A percentile compares a stretch with the other conserved stretches of the same genome.
Conservation (phyloP, 2,797 vertebrate species). For the Malurus leucopterus region DNA sequence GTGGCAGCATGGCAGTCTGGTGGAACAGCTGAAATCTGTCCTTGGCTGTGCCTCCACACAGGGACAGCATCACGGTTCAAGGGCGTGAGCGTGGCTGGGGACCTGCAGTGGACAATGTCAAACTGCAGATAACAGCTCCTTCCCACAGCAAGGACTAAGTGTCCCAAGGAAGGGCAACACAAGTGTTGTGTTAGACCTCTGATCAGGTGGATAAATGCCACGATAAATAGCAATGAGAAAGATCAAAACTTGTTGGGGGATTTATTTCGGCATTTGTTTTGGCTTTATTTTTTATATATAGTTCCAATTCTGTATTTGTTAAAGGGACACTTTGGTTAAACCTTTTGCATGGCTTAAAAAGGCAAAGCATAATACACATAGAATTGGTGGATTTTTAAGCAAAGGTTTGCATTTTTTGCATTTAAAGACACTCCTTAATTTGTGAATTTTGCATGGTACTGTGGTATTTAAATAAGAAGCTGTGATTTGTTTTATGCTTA, state of each 20-base stretch:
- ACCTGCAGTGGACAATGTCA: neutral
- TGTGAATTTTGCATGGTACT: constrained; percentile 23
- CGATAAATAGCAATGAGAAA: neutral
- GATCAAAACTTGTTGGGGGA: neutral
- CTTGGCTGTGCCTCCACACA: neutral
- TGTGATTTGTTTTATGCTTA: constrained; percentile 54
- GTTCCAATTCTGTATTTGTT: neutral
- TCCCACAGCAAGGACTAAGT: neutral
- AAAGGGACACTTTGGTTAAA: constrained; percentile 30
- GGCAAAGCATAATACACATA: neutral
- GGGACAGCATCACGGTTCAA: neutral
- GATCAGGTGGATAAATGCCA: neutral
- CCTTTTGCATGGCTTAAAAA: constrained; percentile 28
- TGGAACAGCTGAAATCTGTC: neutral
- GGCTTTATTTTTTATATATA: neutral
- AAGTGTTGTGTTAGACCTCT: neutral
- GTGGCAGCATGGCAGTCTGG: neutral
- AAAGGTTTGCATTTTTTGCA: constrained; percentile 13
- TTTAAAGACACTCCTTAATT: constrained; percentile 10
- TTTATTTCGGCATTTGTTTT: neutral
- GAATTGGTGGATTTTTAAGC: neutral
- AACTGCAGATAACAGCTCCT: neutral
- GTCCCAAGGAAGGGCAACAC: neutral
- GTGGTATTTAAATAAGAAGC: constrained; percentile 32
- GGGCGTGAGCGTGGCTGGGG: neutral